A percentile compares a stretch with the other conserved stretches of the same genome.
Evolutionary conservation across 2,113 vertebrate genomes (phyloP).

Genomic region (Cynopterus brachyotis): DNA sequence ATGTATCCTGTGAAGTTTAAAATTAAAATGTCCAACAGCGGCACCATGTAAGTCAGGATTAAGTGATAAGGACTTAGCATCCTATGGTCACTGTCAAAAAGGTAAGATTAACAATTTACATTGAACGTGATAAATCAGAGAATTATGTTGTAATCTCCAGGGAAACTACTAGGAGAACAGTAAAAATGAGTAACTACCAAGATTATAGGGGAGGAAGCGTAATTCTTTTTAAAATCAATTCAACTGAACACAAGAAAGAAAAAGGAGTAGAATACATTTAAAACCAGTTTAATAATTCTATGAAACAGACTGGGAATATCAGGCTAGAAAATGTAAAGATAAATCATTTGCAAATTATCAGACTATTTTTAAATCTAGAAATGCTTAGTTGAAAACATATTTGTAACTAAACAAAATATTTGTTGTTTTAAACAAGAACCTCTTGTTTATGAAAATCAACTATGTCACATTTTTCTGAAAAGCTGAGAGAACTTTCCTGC

Average conservation of each 20-base stretch:
- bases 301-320: not conserved
- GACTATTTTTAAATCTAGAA: not conserved
- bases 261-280: not conserved
- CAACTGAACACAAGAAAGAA: not conserved
- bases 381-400: too few species aligned
- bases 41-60: not conserved
- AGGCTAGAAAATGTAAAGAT: not conserved
- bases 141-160: not conserved
- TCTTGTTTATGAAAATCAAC: not conserved
- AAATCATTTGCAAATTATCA: not conserved
- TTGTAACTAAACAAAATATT: not conserved
- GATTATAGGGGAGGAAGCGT: not conserved
- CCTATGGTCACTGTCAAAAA: not conserved
- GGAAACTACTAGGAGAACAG: not conserved
- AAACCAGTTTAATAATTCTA: not conserved
- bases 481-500: too few species aligned
- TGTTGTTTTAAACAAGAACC: not conserved
- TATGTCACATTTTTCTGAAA: not conserved
- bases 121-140: not conserved
- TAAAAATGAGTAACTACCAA: not conserved
- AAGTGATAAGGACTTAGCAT: not conserved
- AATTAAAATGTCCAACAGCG: not conserved
- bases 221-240: not conserved
- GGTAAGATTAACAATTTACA: not conserved
- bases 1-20: not conserved